Percentiles rank a stretch among this genome's conserved stretches.
phyloP scores from a whole-genome alignment of 2,888 invertebrate species.

The Opisthograptis luteolata region DNA sequence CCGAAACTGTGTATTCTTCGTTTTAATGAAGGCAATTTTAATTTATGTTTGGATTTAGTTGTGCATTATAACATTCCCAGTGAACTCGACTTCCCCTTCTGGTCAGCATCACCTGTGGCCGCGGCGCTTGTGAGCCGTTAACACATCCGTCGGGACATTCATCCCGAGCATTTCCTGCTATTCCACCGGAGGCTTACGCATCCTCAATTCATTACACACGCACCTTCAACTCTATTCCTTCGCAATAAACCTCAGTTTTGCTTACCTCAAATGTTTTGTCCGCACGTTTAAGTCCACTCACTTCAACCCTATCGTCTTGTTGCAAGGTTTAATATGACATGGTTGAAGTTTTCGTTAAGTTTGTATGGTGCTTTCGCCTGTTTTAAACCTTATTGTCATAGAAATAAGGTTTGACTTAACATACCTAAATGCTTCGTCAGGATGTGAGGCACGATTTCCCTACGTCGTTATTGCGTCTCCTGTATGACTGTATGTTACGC shows the following conservation, averaged over 20 bases:
- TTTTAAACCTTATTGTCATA: not conserved
- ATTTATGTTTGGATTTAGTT: too few relatives aligned
- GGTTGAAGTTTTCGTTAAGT: not conserved
- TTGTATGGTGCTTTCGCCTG: not conserved
- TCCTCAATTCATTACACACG: conserved; percentile 8
- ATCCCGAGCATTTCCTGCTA: conserved; percentile 46
- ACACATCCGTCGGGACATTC: conserved; percentile 52
- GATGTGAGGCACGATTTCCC: conserved; percentile 39
- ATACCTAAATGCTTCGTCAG: not conserved
- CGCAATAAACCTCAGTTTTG: conserved; percentile 1
- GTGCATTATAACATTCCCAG: too few relatives aligned
- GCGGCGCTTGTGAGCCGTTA: conserved; percentile 39
- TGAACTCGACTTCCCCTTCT: conserved; percentile 1
- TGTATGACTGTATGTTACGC: conserved; percentile 46
- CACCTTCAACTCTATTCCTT: not conserved
- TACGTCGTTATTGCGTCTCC: conserved; percentile 41
- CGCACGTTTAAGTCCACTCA: not conserved
- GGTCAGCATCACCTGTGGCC: conserved; percentile 17
- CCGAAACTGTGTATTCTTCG: too few relatives aligned
- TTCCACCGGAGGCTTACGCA: conserved; percentile 47
- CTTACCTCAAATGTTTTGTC: not conserved
- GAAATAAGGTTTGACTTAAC: conserved; percentile 14
- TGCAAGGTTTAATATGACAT: not conserved
- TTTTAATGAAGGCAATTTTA: too few relatives aligned
- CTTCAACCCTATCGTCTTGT: not conserved